Base-by-base conservation (phyloP, 2,113 vertebrate species). In the Scomber japonicus region DNA sequence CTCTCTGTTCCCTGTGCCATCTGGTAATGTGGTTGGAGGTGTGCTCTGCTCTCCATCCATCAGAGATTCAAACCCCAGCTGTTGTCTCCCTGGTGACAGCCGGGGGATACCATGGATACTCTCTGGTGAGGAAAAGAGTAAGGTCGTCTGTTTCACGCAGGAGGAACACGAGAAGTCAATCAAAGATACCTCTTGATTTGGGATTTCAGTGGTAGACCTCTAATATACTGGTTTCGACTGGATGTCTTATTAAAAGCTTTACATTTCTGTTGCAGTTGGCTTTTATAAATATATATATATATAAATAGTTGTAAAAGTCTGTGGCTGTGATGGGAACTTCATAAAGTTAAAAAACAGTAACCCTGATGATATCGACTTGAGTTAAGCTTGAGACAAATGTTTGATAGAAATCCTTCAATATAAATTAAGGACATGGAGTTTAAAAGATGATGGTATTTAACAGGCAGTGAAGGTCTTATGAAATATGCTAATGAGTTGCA, bases 21-120 rank as follows among this genome's bases (percentile, higher is more conserved):
- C 86, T 93, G 87, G 62, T 80, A 87, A 89, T 92, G 72, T 91
- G 77, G 45, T 91, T 89, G 60, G 74, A 88, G 80, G 87, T 87
- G 78, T 80, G 62, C 70, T 80, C 64, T 71, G 63, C 71, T 83
- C 55, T 81, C 45, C 71, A 84, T 87, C 77, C 63, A 84, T 87
- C 63, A 90, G 82, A 89, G 71, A 88, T 75, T 79, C 82, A 78
- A 87, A 88, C 48, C 79, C 68, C 82, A 91, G 87, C 83, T 92
- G 89, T 81, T 54, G 79, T 84, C 48, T 88, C 80, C 55, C 80
- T 56, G 61, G 79, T 86, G 75, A 85, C 59, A 48, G 81, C 75
- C 74, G 0, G 12, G 46, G 35, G 70, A 82, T 69, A 71, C 71
- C 60, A 65, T 24, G 57, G 83, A 75, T 62, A 54, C 75, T 56